Evolutionary conservation across 2,113 vertebrate species (phyloP), one percentile per base, ranked within the genome.

Genomic region (Nettapus auritus): DNA sequence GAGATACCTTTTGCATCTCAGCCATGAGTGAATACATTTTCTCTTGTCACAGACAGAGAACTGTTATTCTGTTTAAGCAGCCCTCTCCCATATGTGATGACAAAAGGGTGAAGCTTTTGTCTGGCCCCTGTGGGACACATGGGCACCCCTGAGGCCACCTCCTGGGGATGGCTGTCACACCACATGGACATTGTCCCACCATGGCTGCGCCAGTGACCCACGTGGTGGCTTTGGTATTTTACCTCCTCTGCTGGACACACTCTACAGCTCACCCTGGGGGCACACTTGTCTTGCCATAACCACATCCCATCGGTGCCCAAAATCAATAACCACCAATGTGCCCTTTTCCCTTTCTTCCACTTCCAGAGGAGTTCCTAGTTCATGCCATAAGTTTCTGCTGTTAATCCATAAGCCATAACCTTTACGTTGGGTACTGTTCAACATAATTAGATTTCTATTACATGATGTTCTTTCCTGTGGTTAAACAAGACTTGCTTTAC

Each of bases 371-470:
- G 55, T 69, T 91, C 50, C 38, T 55, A 66, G 89, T 89, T 82
- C 85, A 44, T 75, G 69, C 82, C 1, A 0, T 79, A 88, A 88
- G 67, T 88, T 77, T 78, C 91, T 22, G 29, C 82, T 80, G 85
- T 96, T 97, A 96, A 95, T 97, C 95, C 95, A 94, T 96, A 93
- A 96, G 79, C 91, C 76, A 46, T 77, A 95, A 91, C 89, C n/a
- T 93, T 95, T 96, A 88, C 62, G 36, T 70, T 0, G 6, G 50
- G 93, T 82, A 74, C 87, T 63, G 78, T 93, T 96, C 86, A 77
- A 91, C 1, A 0, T 87, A 95, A 96, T 96, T 91, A 79, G 74
- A 80, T 93, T 97, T 89, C 94, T 85, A 85, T 94, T 96, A 93
- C 93, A 84, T 90, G 57, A 88, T 93, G 90, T 95, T 94, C 91